Conservation (phyloP, 2,888 invertebrate species). For the Harmothoe impar region DNA sequence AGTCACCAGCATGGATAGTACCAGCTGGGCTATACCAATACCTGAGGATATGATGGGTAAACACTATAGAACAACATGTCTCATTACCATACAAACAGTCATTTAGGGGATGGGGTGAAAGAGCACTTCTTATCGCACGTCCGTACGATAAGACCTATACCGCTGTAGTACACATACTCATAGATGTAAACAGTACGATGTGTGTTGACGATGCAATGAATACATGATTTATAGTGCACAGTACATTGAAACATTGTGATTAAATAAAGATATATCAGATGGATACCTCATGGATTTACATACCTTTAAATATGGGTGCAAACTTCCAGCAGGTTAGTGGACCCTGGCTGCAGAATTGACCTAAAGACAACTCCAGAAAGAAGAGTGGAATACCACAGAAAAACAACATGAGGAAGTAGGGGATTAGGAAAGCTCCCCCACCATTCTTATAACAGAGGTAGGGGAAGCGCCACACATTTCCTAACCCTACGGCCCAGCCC, state of each 20-base stretch:
- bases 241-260: too few relatives aligned
- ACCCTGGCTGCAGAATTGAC: conserved; percentile 81
- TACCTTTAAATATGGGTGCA: conserved; percentile 67
- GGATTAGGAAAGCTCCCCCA: conserved; percentile 82
- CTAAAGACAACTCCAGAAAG: conserved; percentile 81
- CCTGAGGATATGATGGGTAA: conserved; percentile 70
- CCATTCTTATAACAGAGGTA: conserved; percentile 84
- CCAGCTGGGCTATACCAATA: conserved; percentile 76
- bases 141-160: too few relatives aligned
- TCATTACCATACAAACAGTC: too few relatives aligned
- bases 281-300: too few relatives aligned
- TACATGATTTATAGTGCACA: too few relatives aligned
- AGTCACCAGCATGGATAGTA: conserved; percentile 74
- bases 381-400: conserved; percentile 82
- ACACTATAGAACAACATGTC: background rate
- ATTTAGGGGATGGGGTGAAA: too few relatives aligned
- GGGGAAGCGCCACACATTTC: conserved; percentile 87
- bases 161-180: too few relatives aligned
- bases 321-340: conserved; percentile 74
- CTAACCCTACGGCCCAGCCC: conserved; percentile 79
- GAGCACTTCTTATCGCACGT: too few relatives aligned
- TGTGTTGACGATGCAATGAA: too few relatives aligned
- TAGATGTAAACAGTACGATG: too few relatives aligned
- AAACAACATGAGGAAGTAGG: conserved; percentile 81
- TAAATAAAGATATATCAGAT: too few relatives aligned